A percentile compares a stretch with the other conserved stretches of the same genome.
These are phyloP conservation scores for Yasuhikotakia modesta DNA, from an alignment of 2,797 vertebrate genomes.

Conservation along the genomic window DNA sequence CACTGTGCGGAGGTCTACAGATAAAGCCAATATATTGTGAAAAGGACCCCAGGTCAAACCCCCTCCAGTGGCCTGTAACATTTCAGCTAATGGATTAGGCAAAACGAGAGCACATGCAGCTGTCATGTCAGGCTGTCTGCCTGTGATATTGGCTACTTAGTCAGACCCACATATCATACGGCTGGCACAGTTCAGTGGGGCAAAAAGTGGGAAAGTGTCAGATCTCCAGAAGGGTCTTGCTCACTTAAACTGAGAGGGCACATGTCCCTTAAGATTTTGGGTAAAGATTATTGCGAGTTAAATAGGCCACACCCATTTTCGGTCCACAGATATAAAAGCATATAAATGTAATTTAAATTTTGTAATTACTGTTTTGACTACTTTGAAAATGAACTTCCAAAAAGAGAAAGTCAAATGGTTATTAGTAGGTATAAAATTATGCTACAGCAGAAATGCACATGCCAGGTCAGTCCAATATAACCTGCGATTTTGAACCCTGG, in stretches of 20 bases:
- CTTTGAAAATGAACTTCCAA: no score
- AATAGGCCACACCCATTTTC: background rate
- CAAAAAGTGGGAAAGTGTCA: constrained; percentile 42
- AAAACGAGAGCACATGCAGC: constrained; percentile 55
- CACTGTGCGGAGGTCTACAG: constrained; percentile 41
- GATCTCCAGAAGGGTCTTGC: background rate
- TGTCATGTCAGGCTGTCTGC: constrained; percentile 40
- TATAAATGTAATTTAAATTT: no score
- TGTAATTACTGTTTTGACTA: no score
- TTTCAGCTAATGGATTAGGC: constrained; percentile 49
- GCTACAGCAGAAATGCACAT: no score
- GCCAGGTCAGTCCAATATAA: no score
- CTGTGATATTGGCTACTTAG: constrained; percentile 25
- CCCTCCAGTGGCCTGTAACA: constrained; percentile 45
- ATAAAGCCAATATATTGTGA: constrained; percentile 42
- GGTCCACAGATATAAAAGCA: no score
- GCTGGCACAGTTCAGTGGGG: constrained; percentile 41
- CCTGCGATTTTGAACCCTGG: no score
- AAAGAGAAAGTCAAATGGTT: no score
- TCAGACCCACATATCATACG: constrained; percentile 44
- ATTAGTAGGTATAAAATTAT: no score
- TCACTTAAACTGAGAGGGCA: background rate
- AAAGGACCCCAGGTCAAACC: constrained; percentile 50
- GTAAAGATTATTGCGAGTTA: background rate
- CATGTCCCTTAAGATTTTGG: background rate